Evolutionary conservation across 2,888 invertebrate species (phyloP).

Genomic region (Brachypalpus laphriformis): DNA sequence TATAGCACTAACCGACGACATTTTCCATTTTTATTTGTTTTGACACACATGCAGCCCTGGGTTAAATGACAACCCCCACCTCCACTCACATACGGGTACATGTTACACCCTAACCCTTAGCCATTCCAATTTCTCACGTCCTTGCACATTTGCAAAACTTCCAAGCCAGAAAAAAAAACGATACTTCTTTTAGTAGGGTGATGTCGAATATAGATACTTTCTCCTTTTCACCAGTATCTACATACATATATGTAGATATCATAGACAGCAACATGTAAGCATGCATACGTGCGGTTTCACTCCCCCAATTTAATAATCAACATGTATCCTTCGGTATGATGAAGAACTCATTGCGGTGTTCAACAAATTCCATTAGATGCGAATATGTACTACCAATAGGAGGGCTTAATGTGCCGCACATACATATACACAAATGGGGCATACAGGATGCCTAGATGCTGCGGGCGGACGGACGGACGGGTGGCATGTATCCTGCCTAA

Average conservation of each 20-base stretch:
- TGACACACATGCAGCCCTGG: slow-evolving; percentile 8
- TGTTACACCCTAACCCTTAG: slow-evolving; percentile 48
- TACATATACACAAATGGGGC: slow-evolving; percentile 12
- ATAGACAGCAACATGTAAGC: slow-evolving; percentile 46
- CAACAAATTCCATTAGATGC: slow-evolving; percentile 73
- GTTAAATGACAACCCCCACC: slow-evolving; percentile 16
- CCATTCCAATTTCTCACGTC: slow-evolving; percentile 63
- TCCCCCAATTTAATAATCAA: slow-evolving; percentile 73
- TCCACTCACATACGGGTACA: not conserved
- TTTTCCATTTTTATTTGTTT: slow-evolving; percentile 13
- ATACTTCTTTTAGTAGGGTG: slow-evolving; percentile 22
- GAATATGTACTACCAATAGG: slow-evolving; percentile 65
- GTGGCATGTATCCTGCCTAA: slow-evolving; percentile 21
- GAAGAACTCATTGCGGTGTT: slow-evolving; percentile 69
- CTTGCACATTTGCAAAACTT: slow-evolving; percentile 70
- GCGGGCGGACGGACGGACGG: not conserved
- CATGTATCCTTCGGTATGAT: slow-evolving; percentile 63
- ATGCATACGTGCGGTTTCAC: slow-evolving; percentile 49
- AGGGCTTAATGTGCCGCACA: slow-evolving; percentile 48
- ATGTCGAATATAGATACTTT: slow-evolving; percentile 30
- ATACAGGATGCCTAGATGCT: not conserved
- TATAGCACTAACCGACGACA: slow-evolving; percentile 13
- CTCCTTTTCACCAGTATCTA: not conserved
- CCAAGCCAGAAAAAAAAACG: slow-evolving; percentile 17
- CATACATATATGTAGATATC: slow-evolving; percentile 6